Conservation (phyloP, 2,888 invertebrate species). For the Xanthia togata region DNA sequence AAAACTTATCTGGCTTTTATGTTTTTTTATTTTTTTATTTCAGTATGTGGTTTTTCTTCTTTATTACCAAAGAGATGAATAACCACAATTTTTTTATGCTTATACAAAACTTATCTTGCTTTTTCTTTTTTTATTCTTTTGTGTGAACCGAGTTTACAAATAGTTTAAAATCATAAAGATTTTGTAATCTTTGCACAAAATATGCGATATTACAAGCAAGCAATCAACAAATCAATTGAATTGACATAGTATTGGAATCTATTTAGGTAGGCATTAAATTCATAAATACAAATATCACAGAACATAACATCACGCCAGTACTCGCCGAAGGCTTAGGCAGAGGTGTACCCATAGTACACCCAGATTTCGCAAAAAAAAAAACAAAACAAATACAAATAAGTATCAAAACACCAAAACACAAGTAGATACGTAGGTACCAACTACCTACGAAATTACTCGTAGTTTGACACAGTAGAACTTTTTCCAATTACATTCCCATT, state of each 20-base stretch:
- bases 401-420: background rate
- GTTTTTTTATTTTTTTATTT: too few relatives aligned
- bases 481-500: slow-evolving; percentile 53
- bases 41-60: background rate
- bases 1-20: too few relatives aligned
- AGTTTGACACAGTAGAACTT: slow-evolving; percentile 34
- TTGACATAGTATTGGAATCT: background rate
- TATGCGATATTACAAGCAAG: background rate
- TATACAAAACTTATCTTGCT: too few relatives aligned
- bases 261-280: background rate
- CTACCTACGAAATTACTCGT: slow-evolving; percentile 28
- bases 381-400: background rate
- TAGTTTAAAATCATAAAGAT: background rate
- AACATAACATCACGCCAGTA: too few relatives aligned
- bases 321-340: too few relatives aligned
- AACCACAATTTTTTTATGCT: background rate
- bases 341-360: too few relatives aligned
- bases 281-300: background rate
- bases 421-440: background rate
- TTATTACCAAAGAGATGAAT: background rate
- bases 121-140: too few relatives aligned
- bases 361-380: too few relatives aligned
- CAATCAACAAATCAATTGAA: background rate
- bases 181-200: background rate
- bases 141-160: background rate